Evolutionary conservation across 2,113 vertebrate species (phyloP).

Genomic region (Shinisaurus crocodilurus): DNA sequence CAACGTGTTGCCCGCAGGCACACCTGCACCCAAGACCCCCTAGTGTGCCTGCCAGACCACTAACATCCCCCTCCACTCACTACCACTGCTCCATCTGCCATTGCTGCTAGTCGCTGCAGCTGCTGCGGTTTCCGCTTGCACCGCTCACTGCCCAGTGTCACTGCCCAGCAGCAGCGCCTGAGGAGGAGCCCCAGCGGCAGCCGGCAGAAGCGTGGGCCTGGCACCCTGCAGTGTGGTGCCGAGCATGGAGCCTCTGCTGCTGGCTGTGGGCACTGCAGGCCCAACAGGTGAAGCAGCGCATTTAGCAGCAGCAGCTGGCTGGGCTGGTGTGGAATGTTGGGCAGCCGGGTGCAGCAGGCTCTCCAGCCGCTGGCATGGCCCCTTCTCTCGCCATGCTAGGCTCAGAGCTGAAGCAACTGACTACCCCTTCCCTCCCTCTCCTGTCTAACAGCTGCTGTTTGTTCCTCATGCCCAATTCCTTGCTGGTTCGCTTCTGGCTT

Average conservation of each 20-base stretch:
- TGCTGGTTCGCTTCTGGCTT: too few species aligned
- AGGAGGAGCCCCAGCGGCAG: neutral
- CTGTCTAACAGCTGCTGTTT: too few species aligned
- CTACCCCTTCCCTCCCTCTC: neutral
- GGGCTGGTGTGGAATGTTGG: conserved; percentile 43
- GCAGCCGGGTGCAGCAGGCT: neutral
- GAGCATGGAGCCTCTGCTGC: conserved; percentile 62
- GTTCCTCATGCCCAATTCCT: too few species aligned
- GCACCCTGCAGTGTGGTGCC: conserved; percentile 61
- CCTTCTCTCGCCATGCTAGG: conserved; percentile 31
- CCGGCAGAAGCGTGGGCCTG: conserved; percentile 38
- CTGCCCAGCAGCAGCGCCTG: neutral
- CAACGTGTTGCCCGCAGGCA: too few species aligned
- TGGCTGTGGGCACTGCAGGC: conserved; percentile 70
- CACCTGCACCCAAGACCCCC: too few species aligned
- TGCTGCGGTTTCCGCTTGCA: too few species aligned
- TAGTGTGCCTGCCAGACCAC: too few species aligned
- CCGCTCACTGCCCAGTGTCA: too few species aligned
- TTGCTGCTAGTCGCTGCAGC: too few species aligned
- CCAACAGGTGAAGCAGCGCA: conserved; percentile 71
- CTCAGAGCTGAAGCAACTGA: conserved; percentile 3
- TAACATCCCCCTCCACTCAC: too few species aligned
- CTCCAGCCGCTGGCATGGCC: neutral
- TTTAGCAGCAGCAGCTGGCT: conserved; percentile 59
- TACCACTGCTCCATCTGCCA: too few species aligned